Evolutionary conservation across 2,888 invertebrate genomes (phyloP).

Genomic region (Chaetogeoica ovagalla): DNA sequence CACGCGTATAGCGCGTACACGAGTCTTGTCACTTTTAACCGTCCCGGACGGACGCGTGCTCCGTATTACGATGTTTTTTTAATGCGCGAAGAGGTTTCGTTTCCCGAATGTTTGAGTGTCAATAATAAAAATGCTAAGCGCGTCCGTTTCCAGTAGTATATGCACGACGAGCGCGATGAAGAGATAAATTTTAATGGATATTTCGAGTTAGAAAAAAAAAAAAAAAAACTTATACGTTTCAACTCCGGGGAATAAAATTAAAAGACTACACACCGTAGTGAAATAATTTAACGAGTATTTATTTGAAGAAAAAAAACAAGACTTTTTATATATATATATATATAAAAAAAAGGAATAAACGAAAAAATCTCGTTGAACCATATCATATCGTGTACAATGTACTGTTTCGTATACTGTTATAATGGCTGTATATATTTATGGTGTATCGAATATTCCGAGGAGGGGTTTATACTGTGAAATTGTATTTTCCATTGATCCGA

Average conservation of each 20-base stretch:
- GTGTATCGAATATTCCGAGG: too few species aligned
- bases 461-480: too few species aligned
- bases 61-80: conserved; percentile 17
- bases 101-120: conserved; percentile 39
- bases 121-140: conserved; percentile 36
- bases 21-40: conserved; percentile 1
- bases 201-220: conserved; percentile 11
- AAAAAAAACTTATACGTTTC: not conserved
- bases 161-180: not conserved
- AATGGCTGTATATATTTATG: too few species aligned
- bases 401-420: too few species aligned
- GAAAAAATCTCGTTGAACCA: too few species aligned
- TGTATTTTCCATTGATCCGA: too few species aligned
- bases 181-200: conserved; percentile 34
- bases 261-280: not conserved
- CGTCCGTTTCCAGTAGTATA: not conserved
- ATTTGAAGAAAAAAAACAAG: not conserved
- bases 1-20: not conserved
- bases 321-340: too few species aligned
- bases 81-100: conserved; percentile 26
- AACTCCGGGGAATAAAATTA: not conserved
- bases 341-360: too few species aligned
- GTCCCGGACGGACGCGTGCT: not conserved
- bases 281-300: not conserved
- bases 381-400: too few species aligned